phyloP scores from a whole-genome alignment of 2,797 vertebrate genomes.

The Sandelia bainsii region DNA sequence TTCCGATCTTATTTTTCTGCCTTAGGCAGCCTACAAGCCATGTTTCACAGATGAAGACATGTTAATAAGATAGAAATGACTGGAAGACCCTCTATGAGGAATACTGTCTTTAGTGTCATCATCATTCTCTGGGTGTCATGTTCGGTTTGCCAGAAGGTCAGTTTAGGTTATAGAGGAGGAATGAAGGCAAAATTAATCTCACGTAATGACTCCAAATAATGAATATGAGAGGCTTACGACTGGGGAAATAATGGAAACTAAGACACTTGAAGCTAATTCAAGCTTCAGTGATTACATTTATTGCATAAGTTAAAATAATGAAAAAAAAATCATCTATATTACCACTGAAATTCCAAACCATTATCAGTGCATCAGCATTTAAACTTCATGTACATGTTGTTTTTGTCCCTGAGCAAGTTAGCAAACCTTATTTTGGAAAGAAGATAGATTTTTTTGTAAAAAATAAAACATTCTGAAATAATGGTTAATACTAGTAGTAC shows the following conservation, averaged over 20 bases:
- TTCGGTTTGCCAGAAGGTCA: conserved; percentile 64
- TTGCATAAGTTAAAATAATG: conserved; percentile 24
- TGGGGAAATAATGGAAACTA: conserved; percentile 40
- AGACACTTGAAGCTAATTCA: conserved; percentile 49
- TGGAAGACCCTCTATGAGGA: conserved; percentile 55
- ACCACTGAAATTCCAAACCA: conserved; percentile 10
- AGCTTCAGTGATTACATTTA: conserved; percentile 39
- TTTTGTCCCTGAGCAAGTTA: conserved; percentile 1
- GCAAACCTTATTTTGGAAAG: too few relatives aligned
- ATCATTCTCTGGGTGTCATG: conserved; percentile 56
- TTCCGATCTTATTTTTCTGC: conserved; percentile 58
- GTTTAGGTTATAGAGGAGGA: conserved; percentile 54
- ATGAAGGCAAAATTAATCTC: conserved; percentile 56
- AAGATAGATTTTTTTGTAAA: too few relatives aligned
- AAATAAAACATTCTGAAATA: too few relatives aligned
- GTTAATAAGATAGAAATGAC: conserved; percentile 71
- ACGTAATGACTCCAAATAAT: conserved; percentile 53
- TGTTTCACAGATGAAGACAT: conserved; percentile 70
- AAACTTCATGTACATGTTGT: not conserved
- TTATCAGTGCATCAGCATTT: conserved; percentile 2
- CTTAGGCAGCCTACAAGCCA: conserved; percentile 70
- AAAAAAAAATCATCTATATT: not conserved
- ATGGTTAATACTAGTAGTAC: too few relatives aligned
- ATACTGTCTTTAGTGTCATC: conserved; percentile 59
- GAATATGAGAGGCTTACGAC: conserved; percentile 38